These are phyloP conservation scores for Macrobrachium rosenbergii DNA, from an alignment of 1,140 invertebrate genomes.

Conservation along the genomic window DNA sequence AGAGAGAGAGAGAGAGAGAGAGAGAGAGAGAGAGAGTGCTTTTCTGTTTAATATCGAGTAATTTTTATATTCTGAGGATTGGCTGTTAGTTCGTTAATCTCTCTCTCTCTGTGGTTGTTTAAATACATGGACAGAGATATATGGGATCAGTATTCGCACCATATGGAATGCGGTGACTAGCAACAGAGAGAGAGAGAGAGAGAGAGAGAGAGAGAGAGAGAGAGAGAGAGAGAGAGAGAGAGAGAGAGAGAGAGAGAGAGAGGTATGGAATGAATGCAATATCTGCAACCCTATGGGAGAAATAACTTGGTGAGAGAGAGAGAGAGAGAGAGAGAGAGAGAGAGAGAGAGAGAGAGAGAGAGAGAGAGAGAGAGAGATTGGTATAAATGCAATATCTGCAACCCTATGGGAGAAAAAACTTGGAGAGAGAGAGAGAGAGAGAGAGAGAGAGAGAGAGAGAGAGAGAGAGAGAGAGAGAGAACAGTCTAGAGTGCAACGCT, in stretches of 20 bases:
- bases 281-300: neutral
- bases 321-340: neutral
- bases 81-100: too few species aligned
- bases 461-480: too few species aligned
- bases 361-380: too few species aligned
- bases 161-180: neutral
- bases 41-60: too few species aligned
- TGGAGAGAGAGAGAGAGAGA: too few species aligned
- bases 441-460: too few species aligned
- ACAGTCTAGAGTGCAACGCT: neutral
- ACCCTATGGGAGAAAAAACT: too few species aligned
- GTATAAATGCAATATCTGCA: too few species aligned
- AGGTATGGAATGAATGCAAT: neutral
- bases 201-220: neutral
- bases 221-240: neutral
- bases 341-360: neutral
- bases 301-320: neutral
- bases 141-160: neutral
- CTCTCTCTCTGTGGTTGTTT: too few species aligned
- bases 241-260: neutral
- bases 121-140: too few species aligned
- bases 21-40: neutral
- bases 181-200: slow-evolving; percentile 24
- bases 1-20: neutral
- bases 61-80: too few species aligned